Evolutionary conservation across 2,888 invertebrate species (phyloP), one percentile per base, ranked within the genome.

Genomic region (Polymixis flavicincta): DNA sequence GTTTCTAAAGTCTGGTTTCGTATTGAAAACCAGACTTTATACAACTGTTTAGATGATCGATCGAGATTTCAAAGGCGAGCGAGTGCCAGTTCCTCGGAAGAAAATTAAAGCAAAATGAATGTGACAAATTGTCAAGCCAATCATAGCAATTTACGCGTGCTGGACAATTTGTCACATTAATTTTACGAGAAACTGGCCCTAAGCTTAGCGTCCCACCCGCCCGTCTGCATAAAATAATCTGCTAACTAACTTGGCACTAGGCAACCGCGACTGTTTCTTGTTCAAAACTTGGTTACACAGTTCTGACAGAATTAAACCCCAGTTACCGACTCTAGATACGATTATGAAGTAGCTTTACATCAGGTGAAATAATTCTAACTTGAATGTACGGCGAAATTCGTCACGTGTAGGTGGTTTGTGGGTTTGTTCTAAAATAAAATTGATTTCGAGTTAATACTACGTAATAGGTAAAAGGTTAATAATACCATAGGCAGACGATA

Each of bases 251-350:
- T 91, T 90, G 82, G 78, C 77, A 82, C 78, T 72, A 81, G 78
- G 73, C 75, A 82, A 87, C 87, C 87, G 75, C 87, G 71, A 72
- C 85, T 88, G 89, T 87, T 89, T 87, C 91, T 90, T 89, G 88
- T 89, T 89, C 60, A 76, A 68, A 90, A 90, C 89, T 89, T 89
- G 74, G 80, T 88, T 76, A 82, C 75, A 88, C 83, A 87, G 88
- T 87, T 90, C 86, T 86, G 87, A 88, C 85, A 87, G 88, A 89
- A 88, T 88, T 86, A 87, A 89, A 86, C 80, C 85, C 74, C 73
- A 86, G 87, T 87, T 89, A 84, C 73, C 63, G 37, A 57, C 70
- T 78, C 67, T 52, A 60, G 48, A 73, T 79, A 71, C 60, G 59
- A 80, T 67, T 74, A 74, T 65, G 52, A 74, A 78, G 50, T 68